Conservation (phyloP, 2,888 invertebrate genomes). For the Priocnemis perturbator region DNA sequence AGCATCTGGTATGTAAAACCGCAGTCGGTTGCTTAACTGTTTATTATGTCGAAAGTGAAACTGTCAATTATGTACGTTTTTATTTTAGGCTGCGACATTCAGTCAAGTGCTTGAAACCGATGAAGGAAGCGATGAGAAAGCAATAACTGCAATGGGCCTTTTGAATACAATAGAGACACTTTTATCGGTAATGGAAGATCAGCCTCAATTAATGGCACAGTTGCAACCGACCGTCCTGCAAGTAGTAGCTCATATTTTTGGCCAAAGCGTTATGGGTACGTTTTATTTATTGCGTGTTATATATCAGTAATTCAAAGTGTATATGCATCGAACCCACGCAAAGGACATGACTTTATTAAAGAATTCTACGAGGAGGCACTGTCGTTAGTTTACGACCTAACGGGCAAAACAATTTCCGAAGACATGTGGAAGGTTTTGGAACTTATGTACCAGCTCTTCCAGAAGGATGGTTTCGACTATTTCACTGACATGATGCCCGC, state of each 20-base stretch:
- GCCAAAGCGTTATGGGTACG: constrained; percentile 88
- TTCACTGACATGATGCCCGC: constrained; percentile 99
- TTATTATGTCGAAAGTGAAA: not conserved
- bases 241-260: constrained; percentile 89
- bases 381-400: constrained; percentile 93
- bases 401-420: constrained; percentile 89
- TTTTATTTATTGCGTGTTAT: constrained; percentile 24
- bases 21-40: no score
- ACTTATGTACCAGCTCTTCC: constrained; percentile 91
- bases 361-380: constrained; percentile 99
- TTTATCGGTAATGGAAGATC: constrained; percentile 93
- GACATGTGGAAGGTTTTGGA: constrained; percentile 98
- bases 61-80: constrained; percentile 1
- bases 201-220: constrained; percentile 87
- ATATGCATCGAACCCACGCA: not conserved
- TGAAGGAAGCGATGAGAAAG: constrained; percentile 94
- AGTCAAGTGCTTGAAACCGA: constrained; percentile 86
- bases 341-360: constrained; percentile 60
- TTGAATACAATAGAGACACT: constrained; percentile 97
- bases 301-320: not conserved
- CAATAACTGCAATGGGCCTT: constrained; percentile 97
- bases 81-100: constrained; percentile 83
- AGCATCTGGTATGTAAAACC: constrained; percentile 82
- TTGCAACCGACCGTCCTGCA: constrained; percentile 94
- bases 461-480: constrained; percentile 96